phyloP scores from a whole-genome alignment of 2,797 vertebrate genomes.

The Potorous gilbertii region DNA sequence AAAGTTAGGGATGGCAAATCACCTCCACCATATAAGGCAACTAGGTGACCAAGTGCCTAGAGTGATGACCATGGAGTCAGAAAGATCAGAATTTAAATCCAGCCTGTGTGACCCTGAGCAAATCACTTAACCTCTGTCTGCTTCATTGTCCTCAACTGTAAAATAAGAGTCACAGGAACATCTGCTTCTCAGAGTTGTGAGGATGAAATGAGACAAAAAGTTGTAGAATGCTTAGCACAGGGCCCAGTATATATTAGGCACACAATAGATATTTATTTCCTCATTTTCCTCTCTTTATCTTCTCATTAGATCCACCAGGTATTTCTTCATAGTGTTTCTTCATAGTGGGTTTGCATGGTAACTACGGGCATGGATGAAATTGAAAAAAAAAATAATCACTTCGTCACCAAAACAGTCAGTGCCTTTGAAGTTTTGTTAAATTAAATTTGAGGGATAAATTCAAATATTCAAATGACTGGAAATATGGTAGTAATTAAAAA shows the following conservation, averaged over 20 bases:
- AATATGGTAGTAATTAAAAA: background rate
- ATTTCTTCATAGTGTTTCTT: background rate
- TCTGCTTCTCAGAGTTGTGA: background rate
- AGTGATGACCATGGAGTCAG: background rate
- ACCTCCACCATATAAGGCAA: background rate
- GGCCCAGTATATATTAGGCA: background rate
- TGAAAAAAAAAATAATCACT: background rate
- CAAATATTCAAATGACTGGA: background rate
- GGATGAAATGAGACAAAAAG: background rate
- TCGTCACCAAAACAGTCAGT: background rate
- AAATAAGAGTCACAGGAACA: background rate
- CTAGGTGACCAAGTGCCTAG: background rate
- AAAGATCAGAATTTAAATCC: background rate
- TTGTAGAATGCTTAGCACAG: background rate
- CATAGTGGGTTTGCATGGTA: background rate
- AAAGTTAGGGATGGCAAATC: background rate
- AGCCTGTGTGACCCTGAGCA: background rate
- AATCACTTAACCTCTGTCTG: background rate
- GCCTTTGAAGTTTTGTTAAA: background rate
- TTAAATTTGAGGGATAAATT: background rate
- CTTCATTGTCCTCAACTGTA: background rate
- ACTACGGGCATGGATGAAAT: background rate
- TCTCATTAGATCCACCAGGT: background rate
- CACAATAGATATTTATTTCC: background rate
- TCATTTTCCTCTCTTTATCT: background rate